Base-by-base conservation (phyloP, 2,888 invertebrate genomes). In the Pheosia tremula region DNA sequence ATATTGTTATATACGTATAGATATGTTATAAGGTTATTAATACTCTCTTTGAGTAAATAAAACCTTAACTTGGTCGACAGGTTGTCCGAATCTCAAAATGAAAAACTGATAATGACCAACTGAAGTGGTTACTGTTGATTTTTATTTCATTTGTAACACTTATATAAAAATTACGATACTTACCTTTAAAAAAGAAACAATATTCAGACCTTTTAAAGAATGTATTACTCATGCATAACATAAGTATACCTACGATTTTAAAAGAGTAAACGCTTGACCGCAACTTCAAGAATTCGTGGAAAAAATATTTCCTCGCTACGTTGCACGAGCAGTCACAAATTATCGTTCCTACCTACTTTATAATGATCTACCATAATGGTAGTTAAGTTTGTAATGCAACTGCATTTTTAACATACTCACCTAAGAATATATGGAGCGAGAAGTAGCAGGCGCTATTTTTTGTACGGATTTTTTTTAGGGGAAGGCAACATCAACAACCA, bases 261-360 rank as follows among this genome's bases (percentile, higher is more conserved):
- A 24, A 47, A 47, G n/a, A 47, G 47, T 47, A 47, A n/a, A 47
- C 8, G 4, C 24, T 50, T n/a, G 13, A 50, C 50, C 50, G 13
- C 50, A 24, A 24, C 24, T 5, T 41, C 49, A 49, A 62, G 52
- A 57, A 69, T 60, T 69, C 57, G 45, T 7, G 60, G 61, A 60
- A 43, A 37, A 8, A 47, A 11, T 24, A 55, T 41, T 62, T 68
- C 58, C 52, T 61, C 47, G 24, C 4, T 5, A 47, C 47, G n/a
- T 47, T 47, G 6, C 47, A 47, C 9, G 47, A 47, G 47, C n/a
- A n/a, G 11, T 11, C 47, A 47, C 47, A 47, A 47, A 47, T 47
- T 47, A 47, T n/a, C 47, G 9, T 11, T 1, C 24, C 24, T 24
- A 24, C 24, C 0, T 47, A n/a, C n/a, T 47, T 47, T 47, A n/a